Conservation (phyloP, 2,888 invertebrate species). For the Cataglyphis cursor region DNA sequence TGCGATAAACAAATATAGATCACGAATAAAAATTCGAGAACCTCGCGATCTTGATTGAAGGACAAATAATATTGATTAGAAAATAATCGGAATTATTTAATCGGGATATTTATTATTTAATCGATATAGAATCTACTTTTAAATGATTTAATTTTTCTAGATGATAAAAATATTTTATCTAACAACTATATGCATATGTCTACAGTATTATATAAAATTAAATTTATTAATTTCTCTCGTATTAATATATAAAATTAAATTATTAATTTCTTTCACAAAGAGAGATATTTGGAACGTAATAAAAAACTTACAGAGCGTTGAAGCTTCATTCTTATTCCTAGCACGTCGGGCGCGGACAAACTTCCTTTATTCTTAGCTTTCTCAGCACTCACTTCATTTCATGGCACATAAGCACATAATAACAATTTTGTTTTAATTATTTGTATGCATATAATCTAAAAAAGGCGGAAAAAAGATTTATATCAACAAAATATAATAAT, state of each 20-base stretch:
- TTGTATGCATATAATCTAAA: not conserved
- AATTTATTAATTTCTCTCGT: not conserved
- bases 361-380: not conserved
- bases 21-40: not conserved
- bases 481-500: not conserved
- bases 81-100: slow-evolving; percentile 3
- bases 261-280: not conserved
- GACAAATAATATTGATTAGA: slow-evolving; percentile 4
- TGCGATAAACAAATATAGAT: slow-evolving; percentile 16
- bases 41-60: not conserved
- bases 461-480: not conserved
- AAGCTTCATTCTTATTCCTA: not conserved
- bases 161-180: not conserved
- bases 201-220: not conserved
- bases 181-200: not conserved
- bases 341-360: not conserved
- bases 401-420: not conserved
- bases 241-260: not conserved
- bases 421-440: not conserved
- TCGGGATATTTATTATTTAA: not conserved
- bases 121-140: not conserved
- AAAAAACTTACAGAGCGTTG: not conserved
- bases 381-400: not conserved
- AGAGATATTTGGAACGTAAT: not conserved
- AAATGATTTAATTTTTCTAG: not conserved